Conservation (phyloP, 2,113 vertebrate species). For the Camelus bactrianus region DNA sequence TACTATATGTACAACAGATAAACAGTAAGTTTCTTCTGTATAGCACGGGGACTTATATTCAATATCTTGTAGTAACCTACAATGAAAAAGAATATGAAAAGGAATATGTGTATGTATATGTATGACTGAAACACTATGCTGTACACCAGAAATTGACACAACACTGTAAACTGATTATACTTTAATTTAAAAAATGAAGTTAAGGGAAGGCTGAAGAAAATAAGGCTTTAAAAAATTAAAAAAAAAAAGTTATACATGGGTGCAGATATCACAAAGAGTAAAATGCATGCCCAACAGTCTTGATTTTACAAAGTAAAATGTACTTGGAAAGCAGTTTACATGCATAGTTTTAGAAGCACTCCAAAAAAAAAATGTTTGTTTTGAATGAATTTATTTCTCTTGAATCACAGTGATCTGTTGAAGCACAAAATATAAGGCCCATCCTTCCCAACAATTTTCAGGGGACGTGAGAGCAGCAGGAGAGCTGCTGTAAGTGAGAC, state of each 20-base stretch:
- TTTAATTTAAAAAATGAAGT: no score
- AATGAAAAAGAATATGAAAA: no score
- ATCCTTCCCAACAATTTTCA: not conserved
- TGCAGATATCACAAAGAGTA: not conserved
- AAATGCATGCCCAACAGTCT: not conserved
- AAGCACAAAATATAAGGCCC: not conserved
- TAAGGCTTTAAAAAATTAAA: no score
- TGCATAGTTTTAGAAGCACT: slow-evolving; percentile 2
- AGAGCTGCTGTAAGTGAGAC: not conserved
- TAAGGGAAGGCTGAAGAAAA: no score
- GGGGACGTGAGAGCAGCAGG: not conserved
- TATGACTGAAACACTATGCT: no score
- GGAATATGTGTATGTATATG: no score
- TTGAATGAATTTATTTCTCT: slow-evolving; percentile 32
- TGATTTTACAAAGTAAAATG: slow-evolving; percentile 17
- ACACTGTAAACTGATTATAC: no score
- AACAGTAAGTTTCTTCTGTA: no score
- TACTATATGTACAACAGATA: no score
- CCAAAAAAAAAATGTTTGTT: not conserved
- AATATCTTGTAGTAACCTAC: no score
- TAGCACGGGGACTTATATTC: no score
- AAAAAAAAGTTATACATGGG: not conserved
- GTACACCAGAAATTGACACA: no score
- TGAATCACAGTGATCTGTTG: not conserved
- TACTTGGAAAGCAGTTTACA: not conserved